Evolutionary conservation across 2,113 vertebrate species (phyloP), one percentile per base, ranked within the genome.

Genomic region (Hippoglossus stenolepis): DNA sequence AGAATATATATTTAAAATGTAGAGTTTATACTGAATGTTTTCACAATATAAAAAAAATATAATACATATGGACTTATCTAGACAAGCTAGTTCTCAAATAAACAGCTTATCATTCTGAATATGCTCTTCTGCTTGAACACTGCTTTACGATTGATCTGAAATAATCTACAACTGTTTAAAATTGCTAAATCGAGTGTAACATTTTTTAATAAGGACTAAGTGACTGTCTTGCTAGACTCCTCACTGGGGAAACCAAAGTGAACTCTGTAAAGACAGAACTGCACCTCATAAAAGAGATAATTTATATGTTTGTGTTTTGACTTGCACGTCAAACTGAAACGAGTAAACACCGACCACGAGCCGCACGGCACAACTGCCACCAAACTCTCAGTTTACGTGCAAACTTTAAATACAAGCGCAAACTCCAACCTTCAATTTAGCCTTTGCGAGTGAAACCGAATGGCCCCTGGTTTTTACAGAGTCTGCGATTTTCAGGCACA

Each of bases 231-330:
- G 5, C 3, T 28, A 5, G 28, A 12, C 9, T 79, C 81, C 38
- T 21, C 20, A 35, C n/a, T 43, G 18, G 64, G 73, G 56, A 65
- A 72, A 80, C 59, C 58, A 62, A 82, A 74, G 61, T 2, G 9
- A 60, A 57, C 57, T 49, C 80, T 79, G 66, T 81, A 58, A 88
- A 85, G 59, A 31, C 59, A 57, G 54, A 79, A 73, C 62, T 86
- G 74, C 81, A 70, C 61, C 87, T 85, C 77, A 67, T 88, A 87
- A 91, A 87, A 77, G 62, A 84, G 79, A 90, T 86, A 85, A 91
- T 90, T 89, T 70, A 65, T 73, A 65, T 74, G 87, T 90, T 86
- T 86, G 84, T 89, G 77, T 87, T 80, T 75, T 77, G 65, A 86
- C 76, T 77, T 77, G 69, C 81, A 83, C 70, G 57, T 86, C 76